Evolutionary conservation across 1,140 invertebrate genomes (phyloP).

Genomic region (Apis florea): DNA sequence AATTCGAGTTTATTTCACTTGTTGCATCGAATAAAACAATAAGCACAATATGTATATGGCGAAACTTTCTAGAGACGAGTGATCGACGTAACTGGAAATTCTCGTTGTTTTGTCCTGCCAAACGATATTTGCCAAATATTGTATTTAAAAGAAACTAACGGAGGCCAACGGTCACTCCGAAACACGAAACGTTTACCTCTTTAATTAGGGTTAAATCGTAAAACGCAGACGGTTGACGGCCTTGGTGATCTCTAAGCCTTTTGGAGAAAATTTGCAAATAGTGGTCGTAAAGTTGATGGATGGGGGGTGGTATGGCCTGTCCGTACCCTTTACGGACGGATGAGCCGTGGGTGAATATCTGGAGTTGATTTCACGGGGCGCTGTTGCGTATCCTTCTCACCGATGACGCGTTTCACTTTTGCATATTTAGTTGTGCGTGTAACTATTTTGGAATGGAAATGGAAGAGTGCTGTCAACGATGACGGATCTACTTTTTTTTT

Average conservation of each 20-base stretch:
- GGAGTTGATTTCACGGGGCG: slow-evolving; percentile 41
- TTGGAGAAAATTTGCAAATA: slow-evolving; percentile 72
- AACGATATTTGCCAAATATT: slow-evolving; percentile 54
- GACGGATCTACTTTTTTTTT: neutral
- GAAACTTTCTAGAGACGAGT: neutral
- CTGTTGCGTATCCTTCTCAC: neutral
- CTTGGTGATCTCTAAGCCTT: slow-evolving; percentile 68
- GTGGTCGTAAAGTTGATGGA: slow-evolving; percentile 72
- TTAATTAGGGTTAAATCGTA: slow-evolving; percentile 78
- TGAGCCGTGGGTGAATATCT: slow-evolving; percentile 33
- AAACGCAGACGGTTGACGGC: slow-evolving; percentile 58
- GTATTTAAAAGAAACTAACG: slow-evolving; percentile 29
- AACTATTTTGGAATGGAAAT: neutral
- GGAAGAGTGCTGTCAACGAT: neutral
- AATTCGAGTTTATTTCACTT: neutral
- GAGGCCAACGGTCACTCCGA: slow-evolving; percentile 38
- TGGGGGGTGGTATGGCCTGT: slow-evolving; percentile 42
- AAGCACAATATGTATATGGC: neutral
- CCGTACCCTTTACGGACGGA: slow-evolving; percentile 56
- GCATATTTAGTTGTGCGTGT: neutral
- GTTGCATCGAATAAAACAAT: too few relatives aligned
- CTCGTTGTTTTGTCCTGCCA: neutral
- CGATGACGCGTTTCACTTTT: neutral
- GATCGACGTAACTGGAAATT: neutral
- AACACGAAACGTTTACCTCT: slow-evolving; percentile 68